phyloP scores from a whole-genome alignment of 2,113 vertebrate genomes.

The Sphyrna mokarran region DNA sequence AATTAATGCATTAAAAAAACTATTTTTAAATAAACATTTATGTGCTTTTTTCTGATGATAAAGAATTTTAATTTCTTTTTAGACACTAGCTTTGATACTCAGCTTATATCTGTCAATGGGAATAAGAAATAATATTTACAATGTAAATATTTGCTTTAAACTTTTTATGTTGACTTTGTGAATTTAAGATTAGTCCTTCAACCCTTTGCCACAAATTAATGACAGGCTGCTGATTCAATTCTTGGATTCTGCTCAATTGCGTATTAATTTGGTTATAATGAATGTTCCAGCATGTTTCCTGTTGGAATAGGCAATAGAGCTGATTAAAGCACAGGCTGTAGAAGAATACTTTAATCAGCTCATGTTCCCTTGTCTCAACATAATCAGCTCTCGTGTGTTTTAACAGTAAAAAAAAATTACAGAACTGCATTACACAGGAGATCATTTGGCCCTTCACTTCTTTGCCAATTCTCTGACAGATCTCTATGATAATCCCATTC shows the following conservation, averaged over 20 bases:
- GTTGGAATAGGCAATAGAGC: conserved; percentile 28
- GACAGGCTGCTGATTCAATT: background rate
- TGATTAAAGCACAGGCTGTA: background rate
- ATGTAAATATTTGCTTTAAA: conserved; percentile 23
- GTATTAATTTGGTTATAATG: conserved; percentile 19
- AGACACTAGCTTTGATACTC: background rate
- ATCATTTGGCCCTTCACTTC: background rate
- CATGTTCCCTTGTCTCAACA: background rate
- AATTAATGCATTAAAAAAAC: background rate
- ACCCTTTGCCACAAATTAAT: background rate
- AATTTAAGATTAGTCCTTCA: background rate
- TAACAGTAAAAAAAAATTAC: background rate
- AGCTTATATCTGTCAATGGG: background rate
- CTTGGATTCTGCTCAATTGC: conserved; percentile 16
- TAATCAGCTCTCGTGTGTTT: background rate
- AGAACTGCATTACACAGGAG: background rate
- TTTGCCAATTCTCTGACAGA: background rate
- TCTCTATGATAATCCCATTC: background rate
- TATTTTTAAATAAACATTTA: background rate
- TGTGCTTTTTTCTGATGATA: background rate
- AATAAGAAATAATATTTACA: background rate
- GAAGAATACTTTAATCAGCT: conserved; percentile 25
- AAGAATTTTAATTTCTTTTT: conserved; percentile 6
- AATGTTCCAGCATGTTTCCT: conserved; percentile 29
- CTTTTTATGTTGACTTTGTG: background rate